phyloP scores from a whole-genome alignment of 2,888 invertebrate genomes.

The Onchidella celtica region DNA sequence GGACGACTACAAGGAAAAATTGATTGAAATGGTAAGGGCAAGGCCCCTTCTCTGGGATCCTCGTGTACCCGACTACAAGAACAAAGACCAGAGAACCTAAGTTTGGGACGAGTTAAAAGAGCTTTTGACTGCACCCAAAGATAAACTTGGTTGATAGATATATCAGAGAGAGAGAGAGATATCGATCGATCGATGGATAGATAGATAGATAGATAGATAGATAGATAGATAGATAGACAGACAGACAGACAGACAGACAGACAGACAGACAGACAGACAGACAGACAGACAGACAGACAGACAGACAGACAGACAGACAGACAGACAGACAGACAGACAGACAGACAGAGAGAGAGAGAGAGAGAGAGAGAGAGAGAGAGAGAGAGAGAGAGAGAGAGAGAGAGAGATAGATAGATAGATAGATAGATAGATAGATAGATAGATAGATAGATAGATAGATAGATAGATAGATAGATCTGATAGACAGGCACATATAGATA shows the following conservation, averaged over 20 bases:
- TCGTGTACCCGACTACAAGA: no score
- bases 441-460: neutral
- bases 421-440: conserved; percentile 1
- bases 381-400: neutral
- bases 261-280: neutral
- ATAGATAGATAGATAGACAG: neutral
- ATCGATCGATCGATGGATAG: no score
- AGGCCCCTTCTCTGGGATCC: no score
- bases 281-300: neutral
- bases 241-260: neutral
- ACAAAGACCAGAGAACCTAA: no score
- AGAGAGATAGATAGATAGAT: conserved; percentile 1
- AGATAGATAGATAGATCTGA: no score
- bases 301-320: neutral
- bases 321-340: neutral
- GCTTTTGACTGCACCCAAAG: no score
- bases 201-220: neutral
- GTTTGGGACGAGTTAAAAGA: no score
- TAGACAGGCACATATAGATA: no score
- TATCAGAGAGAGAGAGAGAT: no score
- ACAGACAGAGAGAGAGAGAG: neutral
- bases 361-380: neutral
- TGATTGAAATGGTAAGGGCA: no score
- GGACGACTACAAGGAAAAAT: no score
- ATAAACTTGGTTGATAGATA: no score